Percentiles rank a stretch among this genome's conserved stretches.
These are phyloP conservation scores for Eurosta solidaginis DNA, from an alignment of 1,140 invertebrate species.

Conservation along the genomic window DNA sequence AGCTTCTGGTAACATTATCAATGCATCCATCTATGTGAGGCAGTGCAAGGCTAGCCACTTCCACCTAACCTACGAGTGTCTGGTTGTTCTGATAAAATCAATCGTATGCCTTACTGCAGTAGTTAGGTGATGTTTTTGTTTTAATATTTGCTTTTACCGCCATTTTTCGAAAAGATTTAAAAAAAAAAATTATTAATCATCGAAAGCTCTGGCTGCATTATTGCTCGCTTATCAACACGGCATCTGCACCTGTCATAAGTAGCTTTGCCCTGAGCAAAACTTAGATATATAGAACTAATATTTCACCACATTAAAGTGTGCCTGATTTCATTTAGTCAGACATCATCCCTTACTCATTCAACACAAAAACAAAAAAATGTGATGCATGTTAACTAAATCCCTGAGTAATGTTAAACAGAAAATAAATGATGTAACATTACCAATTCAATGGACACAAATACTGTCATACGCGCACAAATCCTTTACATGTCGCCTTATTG, in stretches of 20 bases:
- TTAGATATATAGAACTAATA: background rate
- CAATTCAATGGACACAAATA: background rate
- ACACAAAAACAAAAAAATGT: background rate
- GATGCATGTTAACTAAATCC: background rate
- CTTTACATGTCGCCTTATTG: slow-evolving; percentile 21
- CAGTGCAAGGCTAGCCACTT: too few species aligned
- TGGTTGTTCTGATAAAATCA: too few species aligned
- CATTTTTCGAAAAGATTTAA: too few species aligned
- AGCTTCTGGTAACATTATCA: too few species aligned
- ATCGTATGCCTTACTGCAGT: too few species aligned
- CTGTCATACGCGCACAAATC: slow-evolving; percentile 10
- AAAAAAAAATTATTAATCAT: too few species aligned
- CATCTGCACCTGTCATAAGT: too few species aligned
- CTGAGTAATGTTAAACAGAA: slow-evolving; percentile 23
- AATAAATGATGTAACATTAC: slow-evolving; percentile 12
- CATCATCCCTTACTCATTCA: background rate
- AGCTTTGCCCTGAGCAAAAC: background rate
- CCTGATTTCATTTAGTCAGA: background rate
- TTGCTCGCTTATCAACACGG: background rate
- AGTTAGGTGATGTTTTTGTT: too few species aligned
- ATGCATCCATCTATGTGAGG: too few species aligned
- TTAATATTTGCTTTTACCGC: too few species aligned
- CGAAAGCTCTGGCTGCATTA: background rate
- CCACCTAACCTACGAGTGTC: too few species aligned
- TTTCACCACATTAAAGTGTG: background rate